Base-by-base conservation (phyloP, 1,140 invertebrate genomes). In the Drosophila arawakana region DNA sequence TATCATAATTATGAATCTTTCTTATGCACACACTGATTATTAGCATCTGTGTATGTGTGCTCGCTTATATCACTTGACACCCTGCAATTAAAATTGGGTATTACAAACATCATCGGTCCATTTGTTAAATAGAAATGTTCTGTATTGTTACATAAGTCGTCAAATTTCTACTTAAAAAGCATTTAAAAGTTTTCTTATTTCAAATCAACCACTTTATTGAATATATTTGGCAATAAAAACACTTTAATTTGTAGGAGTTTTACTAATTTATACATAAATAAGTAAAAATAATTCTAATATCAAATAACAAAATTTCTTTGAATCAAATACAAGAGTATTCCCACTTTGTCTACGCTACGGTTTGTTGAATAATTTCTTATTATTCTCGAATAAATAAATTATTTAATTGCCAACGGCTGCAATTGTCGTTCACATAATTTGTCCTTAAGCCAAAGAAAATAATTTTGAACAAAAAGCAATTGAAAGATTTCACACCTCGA, bases 1-100 rank as follows among this genome's bases (percentile, higher is more conserved):
- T 73, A 83, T 83, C 73, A 61, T 75, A 80, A 84, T 85, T 85
- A 81, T 84, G 74, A 78, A 85, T 81, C 66, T 75, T 72, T 78
- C 70, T 75, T 78, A 80, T 79, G 67, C 71, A 54, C 44, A 49
- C 30, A 54, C 50, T 35, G 47, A 30, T 39, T 18, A 55, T 37
- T 39, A 55, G 35, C 8, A 13, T 52, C 2, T 18, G 34, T 37
- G 13, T 10, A 11, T 47, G 21, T 50, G 11, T 50, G 39, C 10
- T 3, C 11, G 39, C 8, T 11, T 5, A 11, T 43, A 1, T 37
- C 3, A 15, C 13, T 37, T 35, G 30, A 61, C 59, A 61, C 59
- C 35, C 34, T 21, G 13, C n/a, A 52, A 13, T 55, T 30, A 39
- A 55, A 18, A 39, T 39, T 5, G 15, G 34, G 7, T 54, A 2